Evolutionary conservation across 2,888 invertebrate species (phyloP), one percentile per base, ranked within the genome.

Genomic region (Silvanus unidentatus): DNA sequence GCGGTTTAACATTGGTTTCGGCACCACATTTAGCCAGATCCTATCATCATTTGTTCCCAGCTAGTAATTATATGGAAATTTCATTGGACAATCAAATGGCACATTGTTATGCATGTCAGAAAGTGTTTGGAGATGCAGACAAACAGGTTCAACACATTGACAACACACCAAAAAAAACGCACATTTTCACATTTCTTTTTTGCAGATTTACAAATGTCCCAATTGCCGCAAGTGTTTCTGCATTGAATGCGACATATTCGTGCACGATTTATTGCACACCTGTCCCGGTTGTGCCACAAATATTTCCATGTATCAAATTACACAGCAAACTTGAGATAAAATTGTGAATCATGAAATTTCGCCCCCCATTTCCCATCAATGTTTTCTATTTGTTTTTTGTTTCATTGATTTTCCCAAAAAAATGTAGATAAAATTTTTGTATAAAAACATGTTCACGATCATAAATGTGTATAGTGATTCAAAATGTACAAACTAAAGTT

Each of bases 21-120:
- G 98, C 99, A 1, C 97, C 98, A 14, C 99, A 99, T 75, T 77
- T 99, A 40, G 97, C 98, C 2, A 81, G 98, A 53, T 96, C 97
- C 0, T 97, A 97, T 71, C 97, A 98, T 69, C 98, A 99, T 73
- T 76, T 99, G 50, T 96, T 98, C 69, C 97, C 97, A 0, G 86
- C 96, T 39, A 84, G 88, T 36, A 79, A 86, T 40, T 99, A 88
- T 63, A 78, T 77, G 42, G 96, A 97, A 73, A 55, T 86, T 27
- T 60, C 73, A 0, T 79, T 78, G 50, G 77, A 79, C 27, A 79
- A 78, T 8, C 80, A 79, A 57, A 72, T 76, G 0, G 73, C 75
- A 39, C 73, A 71, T 53, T 91, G 90, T 65, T 88, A 82, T 62
- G 82, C 82, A n/a, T 91, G 90, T 61, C 79, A 86, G 47, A 84